Evolutionary conservation across 53 echinoderm and acorn worm species (phyloP).

Genomic region (Patiria pectinifera): DNA sequence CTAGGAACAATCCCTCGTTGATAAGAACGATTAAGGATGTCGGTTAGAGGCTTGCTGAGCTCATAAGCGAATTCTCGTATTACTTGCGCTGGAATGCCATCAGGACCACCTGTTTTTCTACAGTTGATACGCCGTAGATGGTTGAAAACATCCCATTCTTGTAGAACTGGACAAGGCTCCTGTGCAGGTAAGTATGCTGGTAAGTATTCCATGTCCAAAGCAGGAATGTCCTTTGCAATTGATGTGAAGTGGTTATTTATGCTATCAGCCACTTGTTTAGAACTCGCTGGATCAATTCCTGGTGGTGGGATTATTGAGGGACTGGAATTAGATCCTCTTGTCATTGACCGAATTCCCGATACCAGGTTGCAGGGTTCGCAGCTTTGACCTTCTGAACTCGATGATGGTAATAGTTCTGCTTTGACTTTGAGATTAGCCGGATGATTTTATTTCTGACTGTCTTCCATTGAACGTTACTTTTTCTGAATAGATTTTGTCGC

Average conservation of each 20-base stretch:
- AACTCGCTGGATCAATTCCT: neutral
- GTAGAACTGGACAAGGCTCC: slow-evolving; percentile 14
- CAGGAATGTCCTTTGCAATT: neutral
- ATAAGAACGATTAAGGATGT: slow-evolving; percentile 41
- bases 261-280: neutral
- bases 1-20: neutral
- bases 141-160: slow-evolving; percentile 48
- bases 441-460: slow-evolving; percentile 14
- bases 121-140: neutral
- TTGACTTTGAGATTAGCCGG: neutral
- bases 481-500: neutral
- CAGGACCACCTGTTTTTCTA: slow-evolving; percentile 45
- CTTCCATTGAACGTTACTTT: slow-evolving; percentile 5
- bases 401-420: neutral
- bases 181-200: slow-evolving; percentile 49
- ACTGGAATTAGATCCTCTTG: neutral
- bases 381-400: neutral
- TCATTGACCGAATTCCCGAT: neutral
- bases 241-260: slow-evolving; percentile 24
- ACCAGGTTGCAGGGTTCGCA: neutral
- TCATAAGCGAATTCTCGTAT: slow-evolving; percentile 62
- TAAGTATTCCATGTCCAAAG: slow-evolving; percentile 9
- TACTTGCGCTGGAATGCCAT: slow-evolving; percentile 36
- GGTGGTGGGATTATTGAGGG: slow-evolving; percentile 22
- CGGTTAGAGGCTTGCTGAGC: slow-evolving; percentile 23